phyloP scores from a whole-genome alignment of 2,888 invertebrate species.

The Tiliacea citrago region DNA sequence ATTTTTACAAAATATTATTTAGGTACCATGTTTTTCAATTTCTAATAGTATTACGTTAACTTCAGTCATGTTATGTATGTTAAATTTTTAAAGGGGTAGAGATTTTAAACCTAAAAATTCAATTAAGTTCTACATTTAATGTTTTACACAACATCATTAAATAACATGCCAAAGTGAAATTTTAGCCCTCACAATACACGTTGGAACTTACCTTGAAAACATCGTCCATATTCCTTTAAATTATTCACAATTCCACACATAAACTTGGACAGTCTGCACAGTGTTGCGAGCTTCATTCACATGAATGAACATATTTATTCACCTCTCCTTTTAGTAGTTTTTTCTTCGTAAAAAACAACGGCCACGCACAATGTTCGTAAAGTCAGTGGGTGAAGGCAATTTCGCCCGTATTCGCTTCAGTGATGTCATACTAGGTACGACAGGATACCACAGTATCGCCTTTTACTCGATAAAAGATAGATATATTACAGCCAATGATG shows the following conservation, averaged over 20 bases:
- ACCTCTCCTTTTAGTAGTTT: slow-evolving; percentile 82
- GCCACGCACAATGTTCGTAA: slow-evolving; percentile 67
- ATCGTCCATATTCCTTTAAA: slow-evolving; percentile 60
- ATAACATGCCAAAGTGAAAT: neutral
- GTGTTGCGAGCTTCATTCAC: slow-evolving; percentile 61
- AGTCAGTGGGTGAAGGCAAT: slow-evolving; percentile 87
- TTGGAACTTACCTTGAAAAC: slow-evolving; percentile 62
- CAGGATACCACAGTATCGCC: slow-evolving; percentile 74
- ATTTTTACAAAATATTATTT: neutral
- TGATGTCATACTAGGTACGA: slow-evolving; percentile 84
- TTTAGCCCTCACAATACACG: neutral
- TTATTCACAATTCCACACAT: slow-evolving; percentile 50
- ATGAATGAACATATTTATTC: slow-evolving; percentile 78
- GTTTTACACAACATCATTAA: too few relatives aligned
- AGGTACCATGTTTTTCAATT: neutral
- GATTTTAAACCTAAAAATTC: neutral
- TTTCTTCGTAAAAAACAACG: slow-evolving; percentile 79
- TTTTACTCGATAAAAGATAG: slow-evolving; percentile 74
- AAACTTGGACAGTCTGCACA: slow-evolving; percentile 51
- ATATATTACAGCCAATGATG: slow-evolving; percentile 35
- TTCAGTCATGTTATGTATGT: neutral
- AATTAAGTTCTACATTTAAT: neutral
- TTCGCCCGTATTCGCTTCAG: slow-evolving; percentile 83
- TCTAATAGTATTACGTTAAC: neutral
- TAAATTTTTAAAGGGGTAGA: too few relatives aligned